phyloP scores from a whole-genome alignment of 30 jellyfish, hydroid and myxozoan genomes.

The Pseudorhiza aurosa region DNA sequence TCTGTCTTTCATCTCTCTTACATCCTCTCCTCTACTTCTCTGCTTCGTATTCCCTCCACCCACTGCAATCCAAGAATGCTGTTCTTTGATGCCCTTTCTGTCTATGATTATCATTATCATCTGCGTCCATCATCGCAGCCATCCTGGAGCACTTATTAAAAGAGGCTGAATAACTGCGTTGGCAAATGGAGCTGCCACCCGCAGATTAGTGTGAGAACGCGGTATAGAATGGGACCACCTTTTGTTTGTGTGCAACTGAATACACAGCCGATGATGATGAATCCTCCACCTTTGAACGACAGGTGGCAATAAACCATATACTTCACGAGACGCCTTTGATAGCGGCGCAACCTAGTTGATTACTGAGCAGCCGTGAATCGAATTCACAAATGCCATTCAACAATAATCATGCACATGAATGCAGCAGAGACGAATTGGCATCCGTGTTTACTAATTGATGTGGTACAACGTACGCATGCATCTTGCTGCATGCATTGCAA shows the following conservation, averaged over 20 bases:
- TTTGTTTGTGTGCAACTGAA: slow-evolving; percentile 24
- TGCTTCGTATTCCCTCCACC: no score
- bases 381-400: neutral
- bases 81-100: no score
- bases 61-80: no score
- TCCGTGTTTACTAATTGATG: slow-evolving; percentile 8
- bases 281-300: slow-evolving; percentile 10
- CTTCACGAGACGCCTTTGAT: slow-evolving; percentile 17
- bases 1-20: no score
- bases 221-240: slow-evolving; percentile 63
- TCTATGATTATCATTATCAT: no score
- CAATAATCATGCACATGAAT: slow-evolving; percentile 12
- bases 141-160: no score
- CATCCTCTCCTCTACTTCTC: no score
- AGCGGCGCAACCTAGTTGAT: neutral
- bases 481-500: slow-evolving; percentile 21
- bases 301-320: slow-evolving; percentile 26
- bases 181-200: slow-evolving; percentile 8
- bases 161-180: no score
- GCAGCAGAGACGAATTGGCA: slow-evolving; percentile 20
- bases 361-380: neutral
- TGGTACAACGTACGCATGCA: slow-evolving; percentile 2
- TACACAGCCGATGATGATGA: slow-evolving; percentile 26
- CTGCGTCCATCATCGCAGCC: no score
- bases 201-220: slow-evolving; percentile 29